These are phyloP conservation scores for Saxidomus purpurata DNA, from an alignment of 1,140 invertebrate genomes.

Conservation along the genomic window DNA sequence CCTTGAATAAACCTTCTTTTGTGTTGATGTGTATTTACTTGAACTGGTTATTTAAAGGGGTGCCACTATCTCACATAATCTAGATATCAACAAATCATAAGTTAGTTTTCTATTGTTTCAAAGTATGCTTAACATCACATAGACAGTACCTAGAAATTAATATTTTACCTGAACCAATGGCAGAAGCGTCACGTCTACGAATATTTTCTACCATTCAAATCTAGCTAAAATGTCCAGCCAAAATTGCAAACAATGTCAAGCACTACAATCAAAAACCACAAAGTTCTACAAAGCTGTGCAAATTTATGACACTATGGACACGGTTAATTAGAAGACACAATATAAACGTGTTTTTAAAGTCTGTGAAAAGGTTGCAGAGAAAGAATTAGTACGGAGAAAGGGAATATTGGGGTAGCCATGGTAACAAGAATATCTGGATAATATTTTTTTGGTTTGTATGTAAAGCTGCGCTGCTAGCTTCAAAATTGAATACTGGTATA, in stretches of 20 bases:
- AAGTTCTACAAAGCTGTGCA: not conserved
- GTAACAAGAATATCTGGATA: slow-evolving; percentile 48
- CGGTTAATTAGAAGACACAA: not conserved
- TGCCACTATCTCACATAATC: no score
- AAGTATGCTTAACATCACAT: no score
- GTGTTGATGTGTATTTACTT: no score
- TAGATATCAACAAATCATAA: no score
- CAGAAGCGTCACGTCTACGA: no score
- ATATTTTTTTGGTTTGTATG: not conserved
- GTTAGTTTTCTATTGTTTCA: no score
- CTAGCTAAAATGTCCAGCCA: slow-evolving; percentile 31
- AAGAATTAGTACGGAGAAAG: not conserved
- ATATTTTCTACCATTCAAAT: no score
- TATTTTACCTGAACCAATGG: no score
- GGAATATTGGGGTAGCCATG: not conserved
- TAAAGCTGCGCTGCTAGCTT: not conserved
- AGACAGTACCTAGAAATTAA: no score
- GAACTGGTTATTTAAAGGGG: no score
- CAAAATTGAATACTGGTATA: no score
- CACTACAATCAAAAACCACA: not conserved
- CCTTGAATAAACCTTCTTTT: no score
- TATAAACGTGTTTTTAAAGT: not conserved
- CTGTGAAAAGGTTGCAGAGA: not conserved
- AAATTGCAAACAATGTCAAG: not conserved
- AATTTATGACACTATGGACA: not conserved